Base-by-base conservation (phyloP, 64 coral and sea anemone genomes). In the Hydrozoanthus tunicans region DNA sequence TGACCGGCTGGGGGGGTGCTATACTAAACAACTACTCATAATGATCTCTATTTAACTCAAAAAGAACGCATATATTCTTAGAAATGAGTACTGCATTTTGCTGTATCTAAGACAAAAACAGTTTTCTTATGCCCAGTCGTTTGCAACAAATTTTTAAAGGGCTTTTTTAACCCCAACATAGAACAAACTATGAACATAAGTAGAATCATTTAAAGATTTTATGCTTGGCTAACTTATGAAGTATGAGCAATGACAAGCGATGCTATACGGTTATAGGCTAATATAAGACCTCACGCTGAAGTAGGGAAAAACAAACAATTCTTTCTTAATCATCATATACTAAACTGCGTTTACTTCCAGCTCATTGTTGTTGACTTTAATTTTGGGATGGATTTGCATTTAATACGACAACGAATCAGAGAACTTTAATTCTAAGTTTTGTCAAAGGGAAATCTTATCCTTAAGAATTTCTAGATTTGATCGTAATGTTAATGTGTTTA, bases 401-500 rank as follows among this genome's bases (percentile, higher is more conserved):
- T 0, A 10, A 9, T 51, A 80, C 3, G n/a, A 62, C 17, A 43
- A 43, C 32, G 32, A 43, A 43, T 1, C 32, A 43, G 32, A 43
- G 2, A 43, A 43, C 32, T 1, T 43, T 43, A 43, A 43, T 43
- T 43, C 32, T 43, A 43, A 43, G 32, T 43, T 43, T 43, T 43
- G 32, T 43, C 32, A 43, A 43, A 43, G 32, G 32, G 32, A 43
- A 43, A 43, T 43, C 32, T 43, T 43, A 43, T 43, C 32, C 32
- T 43, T 74, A 74, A 73, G 55, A 88, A 88, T 88, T 88, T 74
- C 32, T 59, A 52, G 70, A 7, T 32, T 73, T 25, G 20, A 69
- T 56, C 55, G 84, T 88, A 88, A 88, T 88, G 68, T 12, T 32
- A 17, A 83, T 43, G 14, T 67, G 62, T 67, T 20, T 66, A n/a